These are phyloP conservation scores for Danio tinwini DNA, from an alignment of 2,797 vertebrate genomes.

Conservation along the genomic window DNA sequence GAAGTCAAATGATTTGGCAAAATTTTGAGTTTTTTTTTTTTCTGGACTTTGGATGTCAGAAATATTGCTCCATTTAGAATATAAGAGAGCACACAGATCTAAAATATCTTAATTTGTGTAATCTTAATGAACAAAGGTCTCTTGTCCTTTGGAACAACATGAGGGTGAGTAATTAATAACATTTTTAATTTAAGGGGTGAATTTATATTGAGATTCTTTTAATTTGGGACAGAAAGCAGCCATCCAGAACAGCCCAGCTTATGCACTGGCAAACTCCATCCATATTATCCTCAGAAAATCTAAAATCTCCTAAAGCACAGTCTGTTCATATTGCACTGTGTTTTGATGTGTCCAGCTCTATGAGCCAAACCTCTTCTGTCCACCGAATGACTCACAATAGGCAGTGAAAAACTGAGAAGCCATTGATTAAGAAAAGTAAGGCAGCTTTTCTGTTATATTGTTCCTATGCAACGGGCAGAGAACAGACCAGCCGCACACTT, in stretches of 20 bases:
- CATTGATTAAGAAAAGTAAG: conserved; percentile 28
- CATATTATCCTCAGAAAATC: background rate
- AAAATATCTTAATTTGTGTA: too few species aligned
- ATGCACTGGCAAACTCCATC: background rate
- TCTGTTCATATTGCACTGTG: background rate
- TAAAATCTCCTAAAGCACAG: background rate
- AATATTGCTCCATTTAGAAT: too few species aligned
- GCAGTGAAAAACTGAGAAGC: background rate
- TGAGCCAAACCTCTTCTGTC: conserved; percentile 10
- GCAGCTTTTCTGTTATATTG: background rate
- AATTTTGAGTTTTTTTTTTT: too few species aligned
- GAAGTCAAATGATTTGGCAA: too few species aligned
- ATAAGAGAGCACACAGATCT: too few species aligned
- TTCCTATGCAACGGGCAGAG: background rate
- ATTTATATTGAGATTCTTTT: too few species aligned
- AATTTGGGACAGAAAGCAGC: background rate
- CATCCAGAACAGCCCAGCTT: background rate
- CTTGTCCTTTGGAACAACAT: too few species aligned
- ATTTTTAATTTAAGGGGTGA: too few species aligned
- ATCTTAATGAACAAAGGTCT: too few species aligned
- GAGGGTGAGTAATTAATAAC: too few species aligned
- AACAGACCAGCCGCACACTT: conserved; percentile 7
- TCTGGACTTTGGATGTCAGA: too few species aligned
- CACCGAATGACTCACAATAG: conserved; percentile 8
- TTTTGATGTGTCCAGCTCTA: background rate